Conservation (phyloP, 2,888 invertebrate genomes). For the Xanthorhoe spadicearia region DNA sequence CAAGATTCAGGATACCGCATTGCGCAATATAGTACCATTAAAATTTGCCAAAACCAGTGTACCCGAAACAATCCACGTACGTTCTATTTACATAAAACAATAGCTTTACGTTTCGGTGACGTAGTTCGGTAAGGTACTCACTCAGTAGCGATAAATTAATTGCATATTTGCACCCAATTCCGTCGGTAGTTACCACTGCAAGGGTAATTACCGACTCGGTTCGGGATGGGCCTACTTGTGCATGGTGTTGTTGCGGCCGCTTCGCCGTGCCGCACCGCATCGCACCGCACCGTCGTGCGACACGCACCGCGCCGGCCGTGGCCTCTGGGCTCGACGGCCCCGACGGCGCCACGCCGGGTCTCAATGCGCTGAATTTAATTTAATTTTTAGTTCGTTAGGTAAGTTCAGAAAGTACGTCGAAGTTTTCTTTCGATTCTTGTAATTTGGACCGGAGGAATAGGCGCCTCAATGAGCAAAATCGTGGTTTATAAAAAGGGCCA, state of each 20-base stretch:
- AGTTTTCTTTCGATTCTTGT: conserved; percentile 64
- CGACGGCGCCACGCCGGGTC: conserved; percentile 2
- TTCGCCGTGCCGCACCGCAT: no score
- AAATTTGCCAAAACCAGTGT: conserved; percentile 72
- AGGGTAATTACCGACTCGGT: conserved; percentile 45
- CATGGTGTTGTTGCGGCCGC: conserved; percentile 46
- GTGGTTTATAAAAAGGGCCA: conserved; percentile 65
- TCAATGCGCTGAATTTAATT: conserved; percentile 58
- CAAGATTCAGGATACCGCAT: conserved; percentile 59
- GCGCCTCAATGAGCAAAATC: conserved; percentile 63
- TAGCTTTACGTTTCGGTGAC: conserved; percentile 56
- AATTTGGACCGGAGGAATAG: conserved; percentile 66
- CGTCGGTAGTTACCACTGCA: conserved; percentile 38
- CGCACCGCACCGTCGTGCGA: no score
- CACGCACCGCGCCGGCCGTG: no score
- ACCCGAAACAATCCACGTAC: conserved; percentile 65
- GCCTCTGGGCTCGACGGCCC: no score
- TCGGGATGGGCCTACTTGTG: conserved; percentile 46
- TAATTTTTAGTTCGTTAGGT: conserved; percentile 65
- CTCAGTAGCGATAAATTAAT: conserved; percentile 46
- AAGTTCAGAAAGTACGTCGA: conserved; percentile 52
- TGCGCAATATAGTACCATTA: conserved; percentile 70
- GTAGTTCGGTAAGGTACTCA: conserved; percentile 42
- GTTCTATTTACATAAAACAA: conserved; percentile 61
- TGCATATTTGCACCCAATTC: conserved; percentile 44